A percentile compares a stretch with the other conserved stretches of the same genome.
phyloP scores from a whole-genome alignment of 2,797 vertebrate genomes.

The Glossophaga mutica region DNA sequence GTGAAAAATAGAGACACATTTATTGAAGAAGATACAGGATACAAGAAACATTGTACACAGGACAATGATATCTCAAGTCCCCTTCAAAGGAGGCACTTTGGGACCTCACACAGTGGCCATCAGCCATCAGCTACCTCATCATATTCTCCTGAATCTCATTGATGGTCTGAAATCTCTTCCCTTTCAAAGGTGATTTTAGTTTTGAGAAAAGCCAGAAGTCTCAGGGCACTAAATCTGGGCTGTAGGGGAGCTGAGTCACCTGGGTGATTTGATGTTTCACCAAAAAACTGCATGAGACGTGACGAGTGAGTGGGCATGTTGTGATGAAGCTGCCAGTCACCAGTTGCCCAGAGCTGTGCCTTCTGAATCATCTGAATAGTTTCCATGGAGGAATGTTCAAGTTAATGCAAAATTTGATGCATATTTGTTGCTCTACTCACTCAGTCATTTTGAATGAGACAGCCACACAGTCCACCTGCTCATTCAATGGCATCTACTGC shows the following conservation, averaged over 20 bases:
- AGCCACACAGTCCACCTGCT: not conserved
- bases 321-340: not conserved
- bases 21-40: too few species aligned
- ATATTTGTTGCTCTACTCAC: not conserved
- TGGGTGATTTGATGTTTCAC: not conserved
- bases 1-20: too few species aligned
- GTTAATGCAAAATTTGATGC: not conserved
- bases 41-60: too few species aligned
- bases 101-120: too few species aligned
- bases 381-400: not conserved
- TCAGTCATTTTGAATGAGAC: not conserved
- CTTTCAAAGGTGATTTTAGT: not conserved
- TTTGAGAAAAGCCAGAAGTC: not conserved
- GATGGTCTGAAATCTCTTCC: not conserved
- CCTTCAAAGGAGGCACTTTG: too few species aligned
- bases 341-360: not conserved
- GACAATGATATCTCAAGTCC: too few species aligned
- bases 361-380: not conserved
- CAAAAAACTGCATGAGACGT: not conserved
- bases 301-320: not conserved
- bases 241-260: not conserved
- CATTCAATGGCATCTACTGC: not conserved
- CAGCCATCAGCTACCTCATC: too few species aligned
- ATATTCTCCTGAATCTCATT: not conserved
- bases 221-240: not conserved